phyloP scores from a whole-genome alignment of 2,888 invertebrate species.

The Stenodera caucasica region DNA sequence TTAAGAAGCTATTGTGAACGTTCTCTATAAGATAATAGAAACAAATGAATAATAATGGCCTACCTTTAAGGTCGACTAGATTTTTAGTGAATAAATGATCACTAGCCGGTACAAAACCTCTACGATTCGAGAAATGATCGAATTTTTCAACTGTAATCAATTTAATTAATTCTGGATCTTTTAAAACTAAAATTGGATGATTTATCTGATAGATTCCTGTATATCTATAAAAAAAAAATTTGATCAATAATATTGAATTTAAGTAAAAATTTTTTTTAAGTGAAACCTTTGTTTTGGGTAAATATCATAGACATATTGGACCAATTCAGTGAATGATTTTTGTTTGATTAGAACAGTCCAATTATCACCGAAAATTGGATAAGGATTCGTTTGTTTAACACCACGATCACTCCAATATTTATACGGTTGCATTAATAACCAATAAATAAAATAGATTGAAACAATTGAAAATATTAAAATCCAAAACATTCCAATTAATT shows the following conservation, averaged over 20 bases:
- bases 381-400: no score
- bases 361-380: slow-evolving; percentile 22
- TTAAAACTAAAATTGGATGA: slow-evolving; percentile 56
- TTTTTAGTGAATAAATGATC: slow-evolving; percentile 17
- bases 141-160: slow-evolving; percentile 61
- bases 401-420: no score
- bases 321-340: slow-evolving; percentile 16
- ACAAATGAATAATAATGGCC: no score
- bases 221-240: slow-evolving; percentile 27
- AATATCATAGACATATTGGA: slow-evolving; percentile 12
- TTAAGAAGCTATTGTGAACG: no score
- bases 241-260: not conserved
- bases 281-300: slow-evolving; percentile 36
- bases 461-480: no score
- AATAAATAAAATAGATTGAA: no score
- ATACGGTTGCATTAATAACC: no score
- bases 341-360: slow-evolving; percentile 6
- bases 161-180: slow-evolving; percentile 62
- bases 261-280: no score
- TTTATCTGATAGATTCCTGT: slow-evolving; percentile 31
- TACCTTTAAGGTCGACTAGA: slow-evolving; percentile 20
- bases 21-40: no score
- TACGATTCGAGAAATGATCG: slow-evolving; percentile 60
- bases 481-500: no score
- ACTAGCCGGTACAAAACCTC: slow-evolving; percentile 16